These are phyloP conservation scores for Muschampia plurimacula DNA, from an alignment of 2,888 invertebrate genomes.

Conservation along the genomic window DNA sequence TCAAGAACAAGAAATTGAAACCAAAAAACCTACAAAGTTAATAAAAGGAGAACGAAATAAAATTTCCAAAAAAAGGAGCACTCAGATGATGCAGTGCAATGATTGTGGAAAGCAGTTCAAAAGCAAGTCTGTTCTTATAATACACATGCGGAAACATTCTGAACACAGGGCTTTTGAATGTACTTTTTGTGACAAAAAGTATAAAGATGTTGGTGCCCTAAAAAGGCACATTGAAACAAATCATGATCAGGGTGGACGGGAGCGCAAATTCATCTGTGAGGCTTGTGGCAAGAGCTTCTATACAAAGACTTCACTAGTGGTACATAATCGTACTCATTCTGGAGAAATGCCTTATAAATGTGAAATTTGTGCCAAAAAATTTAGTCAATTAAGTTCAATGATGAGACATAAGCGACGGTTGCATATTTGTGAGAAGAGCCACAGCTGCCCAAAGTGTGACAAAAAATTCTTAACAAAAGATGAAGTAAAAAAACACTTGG, in stretches of 20 bases:
- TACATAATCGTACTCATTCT: conserved; percentile 72
- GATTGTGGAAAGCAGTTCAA: conserved; percentile 60
- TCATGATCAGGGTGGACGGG: conserved; percentile 56
- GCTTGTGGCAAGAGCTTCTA: conserved; percentile 73
- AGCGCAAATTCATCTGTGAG: conserved; percentile 69
- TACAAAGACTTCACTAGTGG: conserved; percentile 63
- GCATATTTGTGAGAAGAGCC: conserved; percentile 46
- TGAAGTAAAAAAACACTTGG: conserved; percentile 63
- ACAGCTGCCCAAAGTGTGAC: conserved; percentile 61
- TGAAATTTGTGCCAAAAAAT: conserved; percentile 60
- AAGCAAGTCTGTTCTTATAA: conserved; percentile 57
- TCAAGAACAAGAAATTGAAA: background rate
- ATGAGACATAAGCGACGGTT: conserved; percentile 66
- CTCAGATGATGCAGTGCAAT: conserved; percentile 51
- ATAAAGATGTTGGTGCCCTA: conserved; percentile 63
- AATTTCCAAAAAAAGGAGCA: conserved; percentile 3
- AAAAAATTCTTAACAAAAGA: conserved; percentile 71
- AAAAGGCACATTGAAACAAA: conserved; percentile 65
- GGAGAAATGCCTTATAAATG: conserved; percentile 75
- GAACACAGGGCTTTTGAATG: conserved; percentile 64
- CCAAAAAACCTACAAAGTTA: background rate
- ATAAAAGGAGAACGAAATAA: background rate
- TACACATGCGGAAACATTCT: conserved; percentile 68
- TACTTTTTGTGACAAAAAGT: conserved; percentile 64
- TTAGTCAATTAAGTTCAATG: conserved; percentile 66